phyloP scores from a whole-genome alignment of 2,888 invertebrate genomes.

The Drosophila buzzatii region DNA sequence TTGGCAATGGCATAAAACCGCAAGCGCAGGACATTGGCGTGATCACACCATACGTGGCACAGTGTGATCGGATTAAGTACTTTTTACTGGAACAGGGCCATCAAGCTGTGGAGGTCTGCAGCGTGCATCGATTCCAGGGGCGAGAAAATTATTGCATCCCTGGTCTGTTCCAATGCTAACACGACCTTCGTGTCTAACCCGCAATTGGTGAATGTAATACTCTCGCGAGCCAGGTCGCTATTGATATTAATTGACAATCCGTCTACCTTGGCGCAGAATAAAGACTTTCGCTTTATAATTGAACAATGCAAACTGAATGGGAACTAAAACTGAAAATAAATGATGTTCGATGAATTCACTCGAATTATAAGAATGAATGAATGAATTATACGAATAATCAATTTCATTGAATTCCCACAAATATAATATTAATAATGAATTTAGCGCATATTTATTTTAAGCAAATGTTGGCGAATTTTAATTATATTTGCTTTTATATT shows the following conservation, averaged over 20 bases:
- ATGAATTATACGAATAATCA: too few species aligned
- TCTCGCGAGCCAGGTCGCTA: conserved; percentile 87
- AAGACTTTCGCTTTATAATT: conserved; percentile 48
- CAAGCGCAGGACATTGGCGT: conserved; percentile 86
- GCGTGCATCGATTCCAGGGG: conserved; percentile 94
- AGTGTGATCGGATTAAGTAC: conserved; percentile 73
- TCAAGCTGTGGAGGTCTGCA: conserved; percentile 89
- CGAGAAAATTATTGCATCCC: conserved; percentile 93
- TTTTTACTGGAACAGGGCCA: conserved; percentile 20
- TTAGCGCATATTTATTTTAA: too few species aligned
- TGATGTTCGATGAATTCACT: too few species aligned
- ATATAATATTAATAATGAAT: too few species aligned
- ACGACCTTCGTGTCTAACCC: conserved; percentile 71
- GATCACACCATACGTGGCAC: conserved; percentile 86
- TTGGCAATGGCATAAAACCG: background rate
- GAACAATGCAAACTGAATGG: conserved; percentile 2
- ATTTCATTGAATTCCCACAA: too few species aligned
- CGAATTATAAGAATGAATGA: too few species aligned
- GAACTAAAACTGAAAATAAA: background rate
- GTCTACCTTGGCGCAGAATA: conserved; percentile 72
- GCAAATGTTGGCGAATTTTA: too few species aligned
- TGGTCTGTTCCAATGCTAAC: conserved; percentile 87
- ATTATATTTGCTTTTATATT: too few species aligned
- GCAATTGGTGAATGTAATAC: conserved; percentile 87
- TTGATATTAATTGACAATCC: conserved; percentile 86